Evolutionary conservation across 2,797 vertebrate species (phyloP).

Genomic region (Cercopithecus diana): DNA sequence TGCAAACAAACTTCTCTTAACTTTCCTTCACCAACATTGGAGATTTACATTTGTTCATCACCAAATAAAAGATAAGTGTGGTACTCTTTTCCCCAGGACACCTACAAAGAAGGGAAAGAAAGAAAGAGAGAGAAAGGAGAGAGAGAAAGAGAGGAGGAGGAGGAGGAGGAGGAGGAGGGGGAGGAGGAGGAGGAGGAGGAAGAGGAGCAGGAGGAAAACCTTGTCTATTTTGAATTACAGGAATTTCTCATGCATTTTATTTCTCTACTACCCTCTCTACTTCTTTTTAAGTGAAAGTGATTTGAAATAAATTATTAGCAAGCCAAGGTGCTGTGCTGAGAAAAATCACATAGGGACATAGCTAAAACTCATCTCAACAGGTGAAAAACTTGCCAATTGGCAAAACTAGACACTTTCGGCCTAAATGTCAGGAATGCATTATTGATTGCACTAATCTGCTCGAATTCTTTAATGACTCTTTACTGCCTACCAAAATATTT

Average conservation of each 20-base stretch:
- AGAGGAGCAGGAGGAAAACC: not conserved
- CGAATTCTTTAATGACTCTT: not conserved
- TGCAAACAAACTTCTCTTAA: not conserved
- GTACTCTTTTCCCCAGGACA: not conserved
- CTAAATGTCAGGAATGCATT: not conserved
- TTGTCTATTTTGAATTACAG: not conserved
- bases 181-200: fast-evolving
- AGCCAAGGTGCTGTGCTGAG: not conserved
- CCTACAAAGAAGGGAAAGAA: not conserved
- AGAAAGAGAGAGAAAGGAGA: not conserved
- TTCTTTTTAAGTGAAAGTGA: not conserved
- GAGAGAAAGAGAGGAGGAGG: fast-evolving
- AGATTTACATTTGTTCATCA: not conserved
- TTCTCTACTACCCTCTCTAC: not conserved
- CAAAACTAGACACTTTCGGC: not conserved
- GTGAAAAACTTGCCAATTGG: not conserved
- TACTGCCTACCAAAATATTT: too few relatives aligned
- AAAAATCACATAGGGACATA: not conserved
- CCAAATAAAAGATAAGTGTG: not conserved
- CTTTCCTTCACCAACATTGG: not conserved
- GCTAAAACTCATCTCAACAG: not conserved
- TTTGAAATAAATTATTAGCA: slow-evolving; percentile 25
- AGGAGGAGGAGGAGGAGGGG: fast-evolving
- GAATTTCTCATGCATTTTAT: not conserved
- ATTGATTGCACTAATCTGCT: not conserved